A percentile compares a stretch with the other conserved stretches of the same genome.
Conservation (phyloP, 2,888 invertebrate genomes). For the Lissocephala sabroskyi region DNA sequence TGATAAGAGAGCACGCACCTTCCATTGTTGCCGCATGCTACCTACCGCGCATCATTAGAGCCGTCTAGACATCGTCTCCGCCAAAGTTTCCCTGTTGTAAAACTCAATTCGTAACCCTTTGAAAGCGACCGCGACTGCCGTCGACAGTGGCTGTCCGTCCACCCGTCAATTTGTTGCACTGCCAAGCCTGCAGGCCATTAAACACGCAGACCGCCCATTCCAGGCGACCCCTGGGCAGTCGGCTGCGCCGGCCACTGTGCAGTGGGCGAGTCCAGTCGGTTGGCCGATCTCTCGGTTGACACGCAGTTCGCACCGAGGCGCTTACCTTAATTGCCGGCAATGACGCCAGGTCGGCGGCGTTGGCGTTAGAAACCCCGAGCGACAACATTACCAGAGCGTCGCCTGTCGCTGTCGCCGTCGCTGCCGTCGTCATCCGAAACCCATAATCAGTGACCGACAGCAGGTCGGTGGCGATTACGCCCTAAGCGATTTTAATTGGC, state of each 20-base stretch:
- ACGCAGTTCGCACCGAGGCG: conserved; percentile 8
- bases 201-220: not conserved
- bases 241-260: not conserved
- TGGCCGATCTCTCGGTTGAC: too few relatives aligned
- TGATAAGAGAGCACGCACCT: conserved; percentile 46
- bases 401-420: not conserved
- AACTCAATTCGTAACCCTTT: conserved; percentile 5
- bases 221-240: not conserved
- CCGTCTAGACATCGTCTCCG: conserved; percentile 49
- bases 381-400: too few relatives aligned
- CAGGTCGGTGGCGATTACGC: conserved; percentile 5
- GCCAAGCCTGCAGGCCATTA: conserved; percentile 4
- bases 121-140: conserved; percentile 9
- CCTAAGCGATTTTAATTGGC: conserved; percentile 46
- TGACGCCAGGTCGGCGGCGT: conserved; percentile 30
- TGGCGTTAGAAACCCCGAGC: conserved; percentile 36
- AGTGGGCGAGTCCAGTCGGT: too few relatives aligned
- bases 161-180: conserved; percentile 46
- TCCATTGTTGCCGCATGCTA: conserved; percentile 14
- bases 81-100: not conserved
- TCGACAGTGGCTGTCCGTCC: not conserved
- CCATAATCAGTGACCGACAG: conserved; percentile 42
- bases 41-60: conserved; percentile 59
- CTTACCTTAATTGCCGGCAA: conserved; percentile 35
- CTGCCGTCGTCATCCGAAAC: conserved; percentile 27